A percentile compares a stretch with the other conserved stretches of the same genome.
Evolutionary conservation across 2,888 invertebrate species (phyloP).

Genomic region (Teleiodes luculella): DNA sequence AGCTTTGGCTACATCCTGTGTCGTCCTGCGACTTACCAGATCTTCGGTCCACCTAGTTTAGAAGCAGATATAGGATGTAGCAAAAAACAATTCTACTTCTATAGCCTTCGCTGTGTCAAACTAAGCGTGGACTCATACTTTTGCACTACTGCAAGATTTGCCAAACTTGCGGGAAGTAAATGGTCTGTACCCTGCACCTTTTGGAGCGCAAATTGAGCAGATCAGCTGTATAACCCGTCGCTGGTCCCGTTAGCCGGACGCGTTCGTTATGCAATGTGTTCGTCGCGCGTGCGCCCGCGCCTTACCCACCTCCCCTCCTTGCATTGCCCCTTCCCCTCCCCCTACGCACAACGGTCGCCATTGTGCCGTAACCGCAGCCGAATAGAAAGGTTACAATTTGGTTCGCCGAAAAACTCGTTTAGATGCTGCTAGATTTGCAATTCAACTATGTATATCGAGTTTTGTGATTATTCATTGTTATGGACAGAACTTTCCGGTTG

Average conservation of each 20-base stretch:
- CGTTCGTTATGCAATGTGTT: slow-evolving; percentile 70
- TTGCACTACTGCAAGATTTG: too few relatives aligned
- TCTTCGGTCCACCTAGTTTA: too few relatives aligned
- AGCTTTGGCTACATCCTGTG: too few relatives aligned
- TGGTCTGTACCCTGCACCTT: neutral
- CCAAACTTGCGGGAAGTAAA: too few relatives aligned
- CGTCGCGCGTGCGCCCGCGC: slow-evolving; percentile 36
- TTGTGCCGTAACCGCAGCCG: slow-evolving; percentile 31
- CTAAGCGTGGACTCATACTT: too few relatives aligned
- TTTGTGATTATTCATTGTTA: neutral
- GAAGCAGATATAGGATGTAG: too few relatives aligned
- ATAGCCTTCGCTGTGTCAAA: too few relatives aligned
- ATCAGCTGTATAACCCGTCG: slow-evolving; percentile 3
- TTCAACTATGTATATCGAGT: too few relatives aligned
- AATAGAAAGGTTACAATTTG: slow-evolving; percentile 30
- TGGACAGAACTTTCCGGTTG: too few relatives aligned
- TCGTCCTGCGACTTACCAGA: too few relatives aligned
- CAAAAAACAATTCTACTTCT: too few relatives aligned
- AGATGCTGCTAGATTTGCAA: neutral
- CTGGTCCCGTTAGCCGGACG: slow-evolving; percentile 66
- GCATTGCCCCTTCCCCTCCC: neutral
- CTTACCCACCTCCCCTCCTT: slow-evolving; percentile 20
- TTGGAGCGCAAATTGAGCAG: neutral
- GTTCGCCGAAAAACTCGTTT: slow-evolving; percentile 17
- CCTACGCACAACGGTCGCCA: slow-evolving; percentile 26